Percentiles rank a stretch among this genome's conserved stretches.
Evolutionary conservation across 2,888 invertebrate species (phyloP).

Genomic region (Plebejus melissa): DNA sequence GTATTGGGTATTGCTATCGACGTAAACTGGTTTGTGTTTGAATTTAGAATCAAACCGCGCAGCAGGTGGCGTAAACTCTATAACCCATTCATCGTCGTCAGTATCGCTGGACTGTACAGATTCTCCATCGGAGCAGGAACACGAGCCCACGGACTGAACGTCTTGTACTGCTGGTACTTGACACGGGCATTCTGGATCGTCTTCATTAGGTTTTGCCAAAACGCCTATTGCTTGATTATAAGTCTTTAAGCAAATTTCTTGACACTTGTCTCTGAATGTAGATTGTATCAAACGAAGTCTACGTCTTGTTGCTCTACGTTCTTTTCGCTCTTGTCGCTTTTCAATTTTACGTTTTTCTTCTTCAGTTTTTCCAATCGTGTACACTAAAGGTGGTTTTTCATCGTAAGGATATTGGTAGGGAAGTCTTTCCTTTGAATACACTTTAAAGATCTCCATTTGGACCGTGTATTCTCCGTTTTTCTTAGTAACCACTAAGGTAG

Average conservation of each 20-base stretch:
- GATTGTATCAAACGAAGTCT: constrained; percentile 65
- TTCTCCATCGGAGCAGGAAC: constrained; percentile 65
- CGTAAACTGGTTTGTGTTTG: constrained; percentile 53
- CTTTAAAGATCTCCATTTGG: constrained; percentile 70
- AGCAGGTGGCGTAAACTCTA: constrained; percentile 67
- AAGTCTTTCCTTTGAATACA: constrained; percentile 66
- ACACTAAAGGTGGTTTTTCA: constrained; percentile 62
- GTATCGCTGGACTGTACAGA: constrained; percentile 61
- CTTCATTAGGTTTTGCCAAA: constrained; percentile 60
- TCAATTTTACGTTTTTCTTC: constrained; percentile 60
- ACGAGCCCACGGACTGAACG: constrained; percentile 59
- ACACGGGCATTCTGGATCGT: constrained; percentile 66
- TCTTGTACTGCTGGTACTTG: constrained; percentile 42
- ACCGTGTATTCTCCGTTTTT: constrained; percentile 65
- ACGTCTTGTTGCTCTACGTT: constrained; percentile 63
- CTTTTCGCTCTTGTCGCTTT: constrained; percentile 59
- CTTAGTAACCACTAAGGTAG: constrained; percentile 61
- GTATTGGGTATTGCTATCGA: constrained; percentile 56
- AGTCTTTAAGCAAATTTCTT: constrained; percentile 71
- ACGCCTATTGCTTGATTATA: constrained; percentile 71
- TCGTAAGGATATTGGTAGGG: constrained; percentile 67
- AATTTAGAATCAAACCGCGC: constrained; percentile 61
- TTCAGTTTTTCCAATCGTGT: constrained; percentile 65
- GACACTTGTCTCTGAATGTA: constrained; percentile 66
- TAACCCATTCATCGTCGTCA: constrained; percentile 68